A percentile compares a stretch with the other conserved stretches of the same genome.
These are phyloP conservation scores for Rhinophrynus dorsalis DNA, from an alignment of 2,797 vertebrate genomes.

Conservation along the genomic window DNA sequence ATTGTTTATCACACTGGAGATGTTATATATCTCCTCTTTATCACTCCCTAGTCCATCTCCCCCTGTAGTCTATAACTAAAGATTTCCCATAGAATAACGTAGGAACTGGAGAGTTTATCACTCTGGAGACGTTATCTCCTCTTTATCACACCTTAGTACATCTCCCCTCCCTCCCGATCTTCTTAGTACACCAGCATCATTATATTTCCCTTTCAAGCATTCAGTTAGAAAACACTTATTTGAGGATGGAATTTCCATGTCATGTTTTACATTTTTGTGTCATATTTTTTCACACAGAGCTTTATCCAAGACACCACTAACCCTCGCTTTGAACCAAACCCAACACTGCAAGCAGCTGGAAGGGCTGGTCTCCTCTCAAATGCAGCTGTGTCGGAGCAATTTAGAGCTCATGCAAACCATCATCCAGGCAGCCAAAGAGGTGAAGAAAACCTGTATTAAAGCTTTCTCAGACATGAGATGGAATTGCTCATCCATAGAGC, in stretches of 20 bases:
- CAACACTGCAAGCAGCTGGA: slow-evolving; percentile 94
- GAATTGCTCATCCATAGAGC: slow-evolving; percentile 96
- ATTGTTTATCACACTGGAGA: too few relatives aligned
- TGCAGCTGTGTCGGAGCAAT: slow-evolving; percentile 94
- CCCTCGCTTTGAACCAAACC: slow-evolving; percentile 88
- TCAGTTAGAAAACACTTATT: too few relatives aligned
- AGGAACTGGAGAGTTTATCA: too few relatives aligned
- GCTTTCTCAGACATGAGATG: slow-evolving; percentile 94
- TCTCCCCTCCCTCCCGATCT: too few relatives aligned
- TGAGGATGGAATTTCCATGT: not conserved
- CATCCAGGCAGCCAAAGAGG: slow-evolving; percentile 87
- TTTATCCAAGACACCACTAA: slow-evolving; percentile 79
- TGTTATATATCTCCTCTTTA: too few relatives aligned
- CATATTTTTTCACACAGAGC: slow-evolving; percentile 69
- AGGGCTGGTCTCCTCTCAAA: slow-evolving; percentile 91
- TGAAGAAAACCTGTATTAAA: slow-evolving; percentile 93
- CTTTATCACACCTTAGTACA: too few relatives aligned
- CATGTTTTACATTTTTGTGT: not conserved
- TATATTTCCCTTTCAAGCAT: too few relatives aligned
- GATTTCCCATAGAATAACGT: too few relatives aligned
- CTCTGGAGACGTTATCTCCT: too few relatives aligned
- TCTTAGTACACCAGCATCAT: too few relatives aligned
- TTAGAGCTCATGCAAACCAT: slow-evolving; percentile 95
- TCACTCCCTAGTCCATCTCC: too few relatives aligned
- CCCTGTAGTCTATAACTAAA: too few relatives aligned